Evolutionary conservation across 2,113 vertebrate species (phyloP), one percentile per base, ranked within the genome.

Genomic region (Tachuris rubrigastra): DNA sequence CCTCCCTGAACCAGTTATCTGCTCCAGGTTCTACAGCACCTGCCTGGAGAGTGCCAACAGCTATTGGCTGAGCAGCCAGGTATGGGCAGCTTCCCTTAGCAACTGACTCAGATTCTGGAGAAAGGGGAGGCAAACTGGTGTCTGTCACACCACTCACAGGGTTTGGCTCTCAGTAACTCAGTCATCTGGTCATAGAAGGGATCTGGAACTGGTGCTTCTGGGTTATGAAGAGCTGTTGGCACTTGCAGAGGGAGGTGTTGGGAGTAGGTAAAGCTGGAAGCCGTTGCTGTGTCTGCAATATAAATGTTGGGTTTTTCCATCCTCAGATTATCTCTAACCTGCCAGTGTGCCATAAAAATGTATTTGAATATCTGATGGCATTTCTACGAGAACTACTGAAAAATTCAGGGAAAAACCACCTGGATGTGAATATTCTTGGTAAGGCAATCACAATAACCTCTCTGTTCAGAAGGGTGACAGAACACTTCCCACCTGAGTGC

Each of bases 311-410:
- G 9, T 8, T 28, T 90, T 60, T 72, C 41, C 87, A 41, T 95
- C 84, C 50, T 52, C 94, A 99, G 99, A 96, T 99, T 62, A 97
- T 99, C 97, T 98, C 98, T 77, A 94, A 68, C 82, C 97, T 99
- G 95, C 99, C 99, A 76, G 83, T 20, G 62, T 98, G 98, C 98
- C 99, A 99, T 97, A 98, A 97, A 98, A 99, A 99, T 16, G 99
- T 99, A 11, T 99, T 99, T 97, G 97, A 98, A 16, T 99, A 99
- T 95, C 94, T 99, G 95, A 98, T 98, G 91, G 98, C 98, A 8
- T 99, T 99, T 98, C 98, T 99, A 46, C 98, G 98, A 87, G 98
- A 99, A 83, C 93, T 99, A 71, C 97, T 99, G 97, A 99, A 98
- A 96, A 98, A 99, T 97, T 98, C 99, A 79, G 93, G 92, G 58